A percentile compares a stretch with the other conserved stretches of the same genome.
Evolutionary conservation across 2,888 invertebrate genomes (phyloP).

Genomic region (Ophioninae sp.): DNA sequence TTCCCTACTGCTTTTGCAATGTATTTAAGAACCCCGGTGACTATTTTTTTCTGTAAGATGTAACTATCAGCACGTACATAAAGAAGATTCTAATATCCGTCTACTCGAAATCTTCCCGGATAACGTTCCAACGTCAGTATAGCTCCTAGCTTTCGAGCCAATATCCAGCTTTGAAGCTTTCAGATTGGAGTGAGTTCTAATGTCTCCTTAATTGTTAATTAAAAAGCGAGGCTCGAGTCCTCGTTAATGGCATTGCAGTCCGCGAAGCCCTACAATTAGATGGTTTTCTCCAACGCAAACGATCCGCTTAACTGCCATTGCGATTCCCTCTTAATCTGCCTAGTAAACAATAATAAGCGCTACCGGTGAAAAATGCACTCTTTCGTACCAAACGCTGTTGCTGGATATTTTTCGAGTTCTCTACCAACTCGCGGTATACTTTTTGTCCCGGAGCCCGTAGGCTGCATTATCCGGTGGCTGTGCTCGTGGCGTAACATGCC

Average conservation of each 20-base stretch:
- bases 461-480: conserved; percentile 30
- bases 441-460: conserved; percentile 14
- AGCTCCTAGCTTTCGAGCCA: not conserved
- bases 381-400: conserved; percentile 33
- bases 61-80: not conserved
- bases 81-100: not conserved
- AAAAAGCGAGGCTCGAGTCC: conserved; percentile 10
- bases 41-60: not conserved
- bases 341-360: conserved; percentile 74
- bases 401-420: conserved; percentile 54
- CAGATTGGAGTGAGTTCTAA: not conserved
- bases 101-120: not conserved
- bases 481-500: conserved; percentile 45
- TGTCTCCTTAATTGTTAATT: conserved; percentile 19
- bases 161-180: not conserved
- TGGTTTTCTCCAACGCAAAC: not conserved
- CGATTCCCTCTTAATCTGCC: conserved; percentile 69
- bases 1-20: no score
- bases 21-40: not conserved
- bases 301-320: conserved; percentile 69
- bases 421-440: conserved; percentile 52
- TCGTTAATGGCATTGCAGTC: conserved; percentile 8
- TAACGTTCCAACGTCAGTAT: not conserved
- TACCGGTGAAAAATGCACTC: conserved; percentile 67
- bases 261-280: conserved; percentile 28